A percentile compares a stretch with the other conserved stretches of the same genome.
phyloP scores from a whole-genome alignment of 2,113 vertebrate genomes.

The Xenus cinereus region DNA sequence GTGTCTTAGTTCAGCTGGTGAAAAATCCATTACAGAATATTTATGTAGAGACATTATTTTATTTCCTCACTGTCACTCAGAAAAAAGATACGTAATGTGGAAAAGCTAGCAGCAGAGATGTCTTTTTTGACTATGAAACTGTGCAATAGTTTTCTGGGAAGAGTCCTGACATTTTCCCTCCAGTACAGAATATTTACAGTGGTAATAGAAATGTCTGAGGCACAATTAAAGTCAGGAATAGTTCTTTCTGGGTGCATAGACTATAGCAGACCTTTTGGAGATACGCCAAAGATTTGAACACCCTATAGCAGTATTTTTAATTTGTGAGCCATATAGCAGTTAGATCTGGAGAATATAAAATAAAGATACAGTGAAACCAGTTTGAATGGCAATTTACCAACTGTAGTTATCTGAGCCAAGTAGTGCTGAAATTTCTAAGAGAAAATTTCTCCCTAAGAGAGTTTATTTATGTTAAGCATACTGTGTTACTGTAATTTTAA shows the following conservation, averaged over 20 bases:
- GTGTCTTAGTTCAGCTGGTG: background rate
- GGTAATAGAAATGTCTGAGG: slow-evolving; percentile 14
- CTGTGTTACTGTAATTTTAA: background rate
- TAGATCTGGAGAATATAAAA: background rate
- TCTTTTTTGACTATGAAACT: background rate
- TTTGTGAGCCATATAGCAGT: background rate
- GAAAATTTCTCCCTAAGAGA: background rate
- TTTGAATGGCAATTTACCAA: background rate
- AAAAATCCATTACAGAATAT: background rate
- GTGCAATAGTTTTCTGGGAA: background rate
- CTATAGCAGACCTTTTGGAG: background rate
- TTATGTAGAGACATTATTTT: background rate
- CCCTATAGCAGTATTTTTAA: background rate
- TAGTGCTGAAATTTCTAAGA: background rate
- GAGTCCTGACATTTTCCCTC: background rate
- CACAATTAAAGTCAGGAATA: background rate
- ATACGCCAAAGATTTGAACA: background rate
- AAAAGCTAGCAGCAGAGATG: background rate
- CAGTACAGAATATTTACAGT: background rate
- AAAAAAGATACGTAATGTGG: background rate
- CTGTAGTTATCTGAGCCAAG: background rate
- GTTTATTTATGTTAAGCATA: background rate
- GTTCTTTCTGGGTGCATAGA: background rate
- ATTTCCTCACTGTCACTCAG: background rate
- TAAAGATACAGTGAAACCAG: background rate